phyloP scores from a whole-genome alignment of 2,888 invertebrate species.

The Lissonota sp. region DNA sequence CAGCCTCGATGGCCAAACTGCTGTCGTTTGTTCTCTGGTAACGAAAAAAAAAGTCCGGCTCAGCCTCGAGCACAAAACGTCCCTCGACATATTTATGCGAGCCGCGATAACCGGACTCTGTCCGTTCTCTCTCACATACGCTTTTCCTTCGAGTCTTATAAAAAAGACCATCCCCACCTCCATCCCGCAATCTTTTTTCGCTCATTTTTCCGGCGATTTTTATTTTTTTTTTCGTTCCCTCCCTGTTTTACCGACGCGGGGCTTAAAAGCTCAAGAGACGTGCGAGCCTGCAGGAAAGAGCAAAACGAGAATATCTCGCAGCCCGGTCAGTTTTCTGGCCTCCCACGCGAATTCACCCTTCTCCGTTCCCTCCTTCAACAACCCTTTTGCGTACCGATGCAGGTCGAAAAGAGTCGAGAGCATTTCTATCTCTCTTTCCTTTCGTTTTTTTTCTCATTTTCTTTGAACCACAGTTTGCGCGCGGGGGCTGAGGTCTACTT shows the following conservation, averaged over 20 bases:
- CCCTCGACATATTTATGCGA: constrained; percentile 75
- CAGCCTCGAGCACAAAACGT: constrained; percentile 44
- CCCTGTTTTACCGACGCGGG: constrained; percentile 70
- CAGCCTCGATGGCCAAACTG: background rate
- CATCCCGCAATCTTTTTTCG: constrained; percentile 2
- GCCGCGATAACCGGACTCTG: constrained; percentile 77
- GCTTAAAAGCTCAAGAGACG: constrained; percentile 75
- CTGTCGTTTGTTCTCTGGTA: constrained; percentile 1
- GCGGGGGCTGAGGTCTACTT: constrained; percentile 22
- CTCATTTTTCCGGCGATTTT: constrained; percentile 19
- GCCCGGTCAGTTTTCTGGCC: background rate
- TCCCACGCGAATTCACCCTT: background rate
- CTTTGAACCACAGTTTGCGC: constrained; percentile 13
- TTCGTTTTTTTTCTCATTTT: constrained; percentile 22
- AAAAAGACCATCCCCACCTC: background rate
- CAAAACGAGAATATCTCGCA: constrained; percentile 41
- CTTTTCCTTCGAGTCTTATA: constrained; percentile 29
- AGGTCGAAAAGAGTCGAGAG: constrained; percentile 23
- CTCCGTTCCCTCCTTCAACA: background rate
- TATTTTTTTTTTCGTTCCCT: constrained; percentile 25
- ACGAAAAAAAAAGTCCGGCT: constrained; percentile 21
- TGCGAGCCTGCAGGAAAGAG: constrained; percentile 52
- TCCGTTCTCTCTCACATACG: constrained; percentile 52
- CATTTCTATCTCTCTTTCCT: constrained; percentile 39
- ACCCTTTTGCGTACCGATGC: background rate